Evolutionary conservation across 2,888 invertebrate genomes (phyloP).

Genomic region (Microplitis deprimator): DNA sequence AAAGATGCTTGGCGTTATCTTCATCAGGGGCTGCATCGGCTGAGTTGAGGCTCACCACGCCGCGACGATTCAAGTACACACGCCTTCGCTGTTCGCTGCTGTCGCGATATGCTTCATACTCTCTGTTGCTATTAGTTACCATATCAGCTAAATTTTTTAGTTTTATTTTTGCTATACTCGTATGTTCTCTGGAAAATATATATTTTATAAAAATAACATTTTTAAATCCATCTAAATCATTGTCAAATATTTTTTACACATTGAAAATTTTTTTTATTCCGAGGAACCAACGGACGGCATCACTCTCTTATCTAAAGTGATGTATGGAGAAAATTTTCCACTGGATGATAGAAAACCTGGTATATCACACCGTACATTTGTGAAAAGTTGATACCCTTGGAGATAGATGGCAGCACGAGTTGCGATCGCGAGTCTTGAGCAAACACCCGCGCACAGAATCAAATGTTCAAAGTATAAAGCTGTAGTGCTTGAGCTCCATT

Average conservation of each 20-base stretch:
- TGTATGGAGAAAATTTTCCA: slow-evolving; percentile 1
- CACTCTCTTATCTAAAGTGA: slow-evolving; percentile 9
- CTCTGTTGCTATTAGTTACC: slow-evolving; percentile 17
- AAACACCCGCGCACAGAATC: background rate
- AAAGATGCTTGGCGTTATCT: slow-evolving; percentile 70
- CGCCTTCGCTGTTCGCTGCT: background rate
- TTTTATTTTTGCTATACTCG: background rate
- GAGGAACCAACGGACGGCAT: slow-evolving; percentile 17
- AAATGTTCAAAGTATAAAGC: slow-evolving; percentile 10
- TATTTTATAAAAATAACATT: background rate
- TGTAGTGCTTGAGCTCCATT: slow-evolving; percentile 12
- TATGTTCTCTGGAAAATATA: background rate
- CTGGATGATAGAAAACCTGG: slow-evolving; percentile 2
- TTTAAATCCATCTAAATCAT: too few relatives aligned
- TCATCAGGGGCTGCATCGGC: slow-evolving; percentile 62
- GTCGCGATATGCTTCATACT: background rate
- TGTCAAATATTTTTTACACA: background rate
- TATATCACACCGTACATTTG: background rate
- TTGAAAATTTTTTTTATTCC: background rate
- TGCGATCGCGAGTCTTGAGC: background rate
- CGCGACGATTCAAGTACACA: slow-evolving; percentile 7
- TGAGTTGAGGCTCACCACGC: slow-evolving; percentile 35
- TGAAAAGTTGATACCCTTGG: slow-evolving; percentile 47
- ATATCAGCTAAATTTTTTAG: slow-evolving; percentile 20
- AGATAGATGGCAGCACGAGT: slow-evolving; percentile 59